Evolutionary conservation across 1,140 invertebrate species (phyloP), one percentile per base, ranked within the genome.

Genomic region (Papilio aristodemus): DNA sequence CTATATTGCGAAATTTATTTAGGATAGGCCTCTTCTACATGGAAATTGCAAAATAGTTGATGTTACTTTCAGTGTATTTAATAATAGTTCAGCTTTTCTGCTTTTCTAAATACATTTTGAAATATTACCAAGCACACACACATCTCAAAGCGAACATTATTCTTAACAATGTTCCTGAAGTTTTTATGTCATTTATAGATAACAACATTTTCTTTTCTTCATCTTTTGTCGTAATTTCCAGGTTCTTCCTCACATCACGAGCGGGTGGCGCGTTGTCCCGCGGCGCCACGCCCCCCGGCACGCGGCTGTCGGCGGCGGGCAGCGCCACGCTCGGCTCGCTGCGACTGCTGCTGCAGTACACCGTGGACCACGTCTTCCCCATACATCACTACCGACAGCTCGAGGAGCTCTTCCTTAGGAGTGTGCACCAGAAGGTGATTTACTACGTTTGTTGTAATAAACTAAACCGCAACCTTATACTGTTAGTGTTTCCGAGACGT

Each of bases 321-420:
- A 92, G 93, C 78, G 93, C 94, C 59, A 93, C 93, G 54, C 93
- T 97, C 59, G 97, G 97, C 68, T 96, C 96, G 6, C 87, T 98
- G 68, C 93, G 97, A 50, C 92, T 98, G 37, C 95, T 96, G 80
- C 94, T 98, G 71, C 95, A 97, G 81, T 98, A 98, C 88, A 97
- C 95, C 6, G 95, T 96, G 14, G 97, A 98, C 92, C 94, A 97
- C 91, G 96, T 98, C 37, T 97, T 98, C 87, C 94, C 95, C 32
- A 94, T 95, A 50, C 93, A 95, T 63, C 95, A 95, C 74, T 98
- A 98, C 81, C 94, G 96, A 63, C 93, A 94, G 76, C 92, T 98
- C 4, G 92, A 96, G 75, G 94, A 94, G 79, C 90, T 97, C 39
- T 92, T 98, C 36, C 91, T 97, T 11, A 93, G 95, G 77, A 97